Evolutionary conservation across 1,140 invertebrate genomes (phyloP), one percentile per base, ranked within the genome.

Genomic region (Hermetia illucens): DNA sequence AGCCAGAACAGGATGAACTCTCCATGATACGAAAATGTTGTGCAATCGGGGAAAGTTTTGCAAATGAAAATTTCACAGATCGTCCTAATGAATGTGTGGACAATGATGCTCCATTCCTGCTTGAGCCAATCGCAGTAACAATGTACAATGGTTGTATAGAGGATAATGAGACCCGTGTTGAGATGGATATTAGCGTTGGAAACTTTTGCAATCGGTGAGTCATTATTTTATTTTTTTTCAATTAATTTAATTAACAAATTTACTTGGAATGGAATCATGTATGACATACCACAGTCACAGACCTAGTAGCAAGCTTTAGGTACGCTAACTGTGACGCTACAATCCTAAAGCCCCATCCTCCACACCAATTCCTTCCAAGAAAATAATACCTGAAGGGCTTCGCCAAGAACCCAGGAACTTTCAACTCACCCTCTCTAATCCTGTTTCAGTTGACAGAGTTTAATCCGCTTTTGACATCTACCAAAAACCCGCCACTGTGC

Each of bases 131-230:
- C 21, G 51, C 42, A 33, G 55, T 49, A 4, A 46, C 49, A 4
- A 43, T 58, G 3, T 58, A 44, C 36, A 55, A 58, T 13, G 58
- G 58, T 31, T 58, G 55, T 27, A 58, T 58, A 24, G 55, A 58
- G 16, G 55, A 58, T 35, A 41, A 52, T 27, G 55, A 58, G 44
- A 36, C 45, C 19, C n/a, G 21, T 2, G 43, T 49, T 3, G 21
- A 17, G n/a, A 33, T 58, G 16, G 22, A 40, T 5, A 43, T 47
- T 16, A 48, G 53, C 29, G 55, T 58, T 40, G 55, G 55, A 20
- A 58, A 58, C 50, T 55, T 55, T 5, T 58, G 55, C 21, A 58
- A 58, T 45, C 49, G 43, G 55, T 58, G 45, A 42, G 42, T 42
- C 22, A n/a, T 39, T 31, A 33, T 22, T 22, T n/a, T 25, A 6